Base-by-base conservation (phyloP, 2,113 vertebrate genomes). In the Nyctibius bracteatus region DNA sequence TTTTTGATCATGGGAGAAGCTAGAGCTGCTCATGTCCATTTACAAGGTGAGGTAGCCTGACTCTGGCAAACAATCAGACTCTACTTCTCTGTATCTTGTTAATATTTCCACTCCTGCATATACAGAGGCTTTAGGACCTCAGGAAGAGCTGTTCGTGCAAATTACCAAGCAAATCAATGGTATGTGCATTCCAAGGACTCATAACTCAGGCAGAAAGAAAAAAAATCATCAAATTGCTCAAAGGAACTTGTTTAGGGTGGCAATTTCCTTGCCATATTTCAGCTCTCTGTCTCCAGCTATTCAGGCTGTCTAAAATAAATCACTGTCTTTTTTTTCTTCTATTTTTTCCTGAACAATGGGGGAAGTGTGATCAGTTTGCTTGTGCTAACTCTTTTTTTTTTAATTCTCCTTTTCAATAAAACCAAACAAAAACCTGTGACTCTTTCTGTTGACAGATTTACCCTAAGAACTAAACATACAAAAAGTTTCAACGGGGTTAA, bases 221-320 rank as follows among this genome's bases (percentile, higher is more conserved):
- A 82, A 62, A 59, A 35, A 54, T 52, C 78, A 90, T 77, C 61
- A 65, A 13, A 81, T 93, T 54, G 43, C 88, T 96, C 88, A 86
- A 75, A 84, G 80, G 57, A 96, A 81, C 91, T 92, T 96, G 92
- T 95, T 95, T 92, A 92, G 80, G 86, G 66, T 93, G 90, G 90
- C 85, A 94, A 70, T 97, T 97, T 97, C 94, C 95, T 84, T 72
- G 67, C 88, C 49, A 65, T 97, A 92, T 95, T 95, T 96, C 92
- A 96, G 57, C 28, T 46, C n/a, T 93, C 77, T 92, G 91, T 94
- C 90, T 96, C 77, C 80, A 95, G 86, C 86, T 81, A 93, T 90
- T 92, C 86, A 93, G 61, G 37, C 88, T 94, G 83, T 88, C 90
- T 91, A 61, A 86, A 86, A 91, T 94, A 95, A 97, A 96, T 96